Percentiles rank a stretch among this genome's conserved stretches.
phyloP scores from a whole-genome alignment of 23 tunicate genomes.

The Botrylloides violaceus region DNA sequence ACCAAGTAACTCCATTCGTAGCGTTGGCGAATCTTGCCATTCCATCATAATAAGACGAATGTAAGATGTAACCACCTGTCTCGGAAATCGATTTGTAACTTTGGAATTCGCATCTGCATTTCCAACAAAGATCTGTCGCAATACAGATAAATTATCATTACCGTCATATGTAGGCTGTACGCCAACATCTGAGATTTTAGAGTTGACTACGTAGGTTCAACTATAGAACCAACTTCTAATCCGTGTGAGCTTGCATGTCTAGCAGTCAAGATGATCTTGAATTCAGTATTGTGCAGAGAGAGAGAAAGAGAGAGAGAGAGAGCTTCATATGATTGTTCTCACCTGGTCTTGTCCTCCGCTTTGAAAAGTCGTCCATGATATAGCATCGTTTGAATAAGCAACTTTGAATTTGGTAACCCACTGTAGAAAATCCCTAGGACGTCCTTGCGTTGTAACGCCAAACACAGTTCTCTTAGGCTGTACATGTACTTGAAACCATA shows the following conservation, averaged over 20 bases:
- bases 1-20: conserved; percentile 84
- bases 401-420: conserved; percentile 50
- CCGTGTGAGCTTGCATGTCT: no score
- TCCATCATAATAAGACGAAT: conserved; percentile 44
- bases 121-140: conserved; percentile 38
- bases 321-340: neutral
- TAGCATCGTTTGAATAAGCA: conserved; percentile 63
- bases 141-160: conserved; percentile 3
- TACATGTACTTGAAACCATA: conserved; percentile 58
- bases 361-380: neutral
- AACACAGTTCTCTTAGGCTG: conserved; percentile 40
- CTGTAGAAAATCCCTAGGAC: conserved; percentile 51
- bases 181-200: no score
- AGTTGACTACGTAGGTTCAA: no score
- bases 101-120: conserved; percentile 55
- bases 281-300: no score
- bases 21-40: conserved; percentile 29
- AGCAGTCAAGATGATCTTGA: no score
- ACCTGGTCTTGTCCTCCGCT: neutral
- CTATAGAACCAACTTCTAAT: no score
- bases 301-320: no score
- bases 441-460: conserved; percentile 82
- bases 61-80: conserved; percentile 50
- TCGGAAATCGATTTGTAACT: conserved; percentile 51
- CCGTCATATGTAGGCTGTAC: neutral